Evolutionary conservation across 23 tunicate species (phyloP), one percentile per base, ranked within the genome.

Genomic region (Corella eumyota): DNA sequence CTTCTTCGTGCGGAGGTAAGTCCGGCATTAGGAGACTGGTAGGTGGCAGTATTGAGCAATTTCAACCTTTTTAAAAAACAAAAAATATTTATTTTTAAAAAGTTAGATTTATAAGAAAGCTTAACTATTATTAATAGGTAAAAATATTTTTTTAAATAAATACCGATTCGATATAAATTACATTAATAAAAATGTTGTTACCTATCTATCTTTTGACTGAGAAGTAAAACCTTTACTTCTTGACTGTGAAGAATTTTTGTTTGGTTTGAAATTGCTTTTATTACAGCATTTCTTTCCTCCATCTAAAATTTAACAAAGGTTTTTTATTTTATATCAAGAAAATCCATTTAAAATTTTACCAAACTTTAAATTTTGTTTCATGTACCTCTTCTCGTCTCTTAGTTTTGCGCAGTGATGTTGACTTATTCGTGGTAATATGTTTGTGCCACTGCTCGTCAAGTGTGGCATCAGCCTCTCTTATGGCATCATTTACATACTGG

Each of bases 381-480:
- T 49, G 49, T 36, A 74, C 80, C 67, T 74, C 56, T 56, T 40
- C 25, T 64, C 73, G 25, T 29, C 82, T 30, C 45, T 66, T 66
- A 1, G 72, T 61, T 38, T 74, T 74, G 21, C 56, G 25, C 1
- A 58, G 31, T 4, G 72, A 25, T 30, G 82, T 46, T 35, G 74
- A 49, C 32, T 65, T 64, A 29, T 62, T 54, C 50, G 36, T 60
- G 30, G 26, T 32, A 30, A 54, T 1, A 40, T 20, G 31, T 4
- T 61, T 48, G 2, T 62, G 62, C 93, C 93, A 83, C 48, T 83
- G 93, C 11, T 83, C 75, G 40, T 83, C 58, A 56, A 83, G 65
- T 29, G 54, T 46, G 2, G 56, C 65, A 38, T 83, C 58, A 15
- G 74, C 75, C 36, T 83, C 83, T 36, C 36, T 60, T 26, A 75